phyloP scores from a whole-genome alignment of 2,113 vertebrate genomes.

The Oxyura jamaicensis region DNA sequence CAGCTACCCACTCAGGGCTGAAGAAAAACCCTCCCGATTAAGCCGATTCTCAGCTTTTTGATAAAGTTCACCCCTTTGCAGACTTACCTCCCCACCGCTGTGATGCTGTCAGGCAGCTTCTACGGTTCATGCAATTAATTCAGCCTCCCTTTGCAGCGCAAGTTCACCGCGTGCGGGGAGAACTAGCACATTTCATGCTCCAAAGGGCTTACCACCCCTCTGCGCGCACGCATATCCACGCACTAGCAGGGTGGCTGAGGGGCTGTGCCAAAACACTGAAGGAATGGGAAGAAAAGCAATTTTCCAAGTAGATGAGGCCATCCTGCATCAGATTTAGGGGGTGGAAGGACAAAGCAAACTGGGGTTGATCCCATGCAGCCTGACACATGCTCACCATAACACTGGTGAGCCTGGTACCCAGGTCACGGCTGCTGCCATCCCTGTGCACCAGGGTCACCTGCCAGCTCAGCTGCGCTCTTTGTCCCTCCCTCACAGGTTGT shows the following conservation, averaged over 20 bases:
- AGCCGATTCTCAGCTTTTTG: not conserved
- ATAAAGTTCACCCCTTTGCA: not conserved
- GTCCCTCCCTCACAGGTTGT: too few species aligned
- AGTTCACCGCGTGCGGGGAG: not conserved
- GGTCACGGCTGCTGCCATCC: not conserved
- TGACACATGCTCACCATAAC: accelerated
- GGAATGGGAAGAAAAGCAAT: not conserved
- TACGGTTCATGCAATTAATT: constrained; percentile 38
- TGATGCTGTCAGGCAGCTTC: not conserved
- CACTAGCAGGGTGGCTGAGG: not conserved
- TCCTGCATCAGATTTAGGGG: not conserved
- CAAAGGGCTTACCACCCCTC: constrained; percentile 22
- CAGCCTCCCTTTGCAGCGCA: constrained; percentile 5
- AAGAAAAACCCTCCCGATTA: not conserved
- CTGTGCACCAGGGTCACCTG: not conserved
- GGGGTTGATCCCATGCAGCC: not conserved
- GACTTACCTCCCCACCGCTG: not conserved
- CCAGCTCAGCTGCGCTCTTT: not conserved
- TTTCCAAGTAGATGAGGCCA: not conserved
- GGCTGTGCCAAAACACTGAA: not conserved
- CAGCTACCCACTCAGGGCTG: not conserved
- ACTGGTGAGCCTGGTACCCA: not conserved
- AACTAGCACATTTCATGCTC: constrained; percentile 45
- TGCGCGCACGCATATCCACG: not conserved
- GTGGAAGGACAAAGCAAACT: not conserved